Conservation (phyloP, 2,113 vertebrate genomes). For the Indicator maculatus region DNA sequence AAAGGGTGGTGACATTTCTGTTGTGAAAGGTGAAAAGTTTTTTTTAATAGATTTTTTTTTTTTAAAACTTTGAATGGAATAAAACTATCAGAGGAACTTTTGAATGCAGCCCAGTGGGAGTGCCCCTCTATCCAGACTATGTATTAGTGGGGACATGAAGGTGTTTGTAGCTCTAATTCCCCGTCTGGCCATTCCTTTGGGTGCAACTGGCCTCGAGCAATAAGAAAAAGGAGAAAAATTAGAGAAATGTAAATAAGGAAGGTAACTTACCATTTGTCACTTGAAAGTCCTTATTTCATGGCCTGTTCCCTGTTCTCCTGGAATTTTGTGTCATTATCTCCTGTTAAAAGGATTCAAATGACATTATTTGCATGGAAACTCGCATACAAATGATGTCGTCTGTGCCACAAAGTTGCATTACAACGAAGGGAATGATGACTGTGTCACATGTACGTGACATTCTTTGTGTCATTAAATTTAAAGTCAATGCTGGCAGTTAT, state of each 20-base stretch:
- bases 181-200: slow-evolving; percentile 72
- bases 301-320: slow-evolving; percentile 67
- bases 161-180: slow-evolving; percentile 59
- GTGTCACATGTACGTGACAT: slow-evolving; percentile 73
- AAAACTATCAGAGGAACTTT: slow-evolving; percentile 43
- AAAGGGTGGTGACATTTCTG: slow-evolving; percentile 5
- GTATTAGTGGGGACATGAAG: slow-evolving; percentile 58
- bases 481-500: slow-evolving; percentile 73
- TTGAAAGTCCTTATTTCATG: slow-evolving; percentile 74
- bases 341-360: slow-evolving; percentile 79
- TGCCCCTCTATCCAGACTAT: slow-evolving; percentile 34
- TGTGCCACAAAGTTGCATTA: slow-evolving; percentile 72
- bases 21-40: neutral
- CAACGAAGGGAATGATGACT: slow-evolving; percentile 74
- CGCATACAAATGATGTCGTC: slow-evolving; percentile 65
- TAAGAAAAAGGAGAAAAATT: slow-evolving; percentile 69
- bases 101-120: slow-evolving; percentile 35
- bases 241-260: slow-evolving; percentile 71
- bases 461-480: slow-evolving; percentile 74
- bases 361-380: slow-evolving; percentile 78
- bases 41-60: neutral
- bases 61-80: neutral
- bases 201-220: slow-evolving; percentile 69
- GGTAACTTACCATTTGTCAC: slow-evolving; percentile 71
- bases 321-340: slow-evolving; percentile 76